Evolutionary conservation across 2,797 vertebrate genomes (phyloP).

Genomic region (Falco columbarius): DNA sequence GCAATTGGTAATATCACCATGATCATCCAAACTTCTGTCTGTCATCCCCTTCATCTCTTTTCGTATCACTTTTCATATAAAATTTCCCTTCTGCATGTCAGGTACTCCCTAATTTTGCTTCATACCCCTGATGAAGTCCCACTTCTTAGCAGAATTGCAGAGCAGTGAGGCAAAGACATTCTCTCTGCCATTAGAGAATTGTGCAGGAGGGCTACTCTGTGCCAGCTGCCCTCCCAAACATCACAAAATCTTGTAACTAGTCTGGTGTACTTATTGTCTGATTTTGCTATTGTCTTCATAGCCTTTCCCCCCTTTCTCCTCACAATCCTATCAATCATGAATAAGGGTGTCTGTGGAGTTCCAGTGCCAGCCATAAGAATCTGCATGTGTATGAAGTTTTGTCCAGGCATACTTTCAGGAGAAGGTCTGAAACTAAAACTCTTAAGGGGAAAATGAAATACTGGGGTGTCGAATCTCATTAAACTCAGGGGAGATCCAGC

Average conservation of each 20-base stretch:
- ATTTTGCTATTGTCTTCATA: neutral
- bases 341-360: neutral
- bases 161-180: neutral
- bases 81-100: neutral
- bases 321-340: neutral
- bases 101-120: neutral
- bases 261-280: neutral
- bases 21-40: neutral
- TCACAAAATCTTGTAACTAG: neutral
- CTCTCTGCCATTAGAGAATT: neutral
- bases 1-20: neutral
- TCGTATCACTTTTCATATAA: neutral
- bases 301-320: neutral
- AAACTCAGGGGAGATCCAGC: neutral
- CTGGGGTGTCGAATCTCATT: neutral
- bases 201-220: neutral
- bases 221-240: fast-evolving
- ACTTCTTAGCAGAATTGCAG: neutral
- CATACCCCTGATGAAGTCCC: neutral
- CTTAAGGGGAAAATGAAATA: neutral
- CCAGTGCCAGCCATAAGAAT: neutral
- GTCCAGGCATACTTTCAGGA: neutral
- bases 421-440: neutral
- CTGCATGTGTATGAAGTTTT: neutral
- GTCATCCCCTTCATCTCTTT: neutral